Percentiles rank a stretch among this genome's conserved stretches.
phyloP scores from a whole-genome alignment of 2,888 invertebrate genomes.

The Troides oblongomaculatus region DNA sequence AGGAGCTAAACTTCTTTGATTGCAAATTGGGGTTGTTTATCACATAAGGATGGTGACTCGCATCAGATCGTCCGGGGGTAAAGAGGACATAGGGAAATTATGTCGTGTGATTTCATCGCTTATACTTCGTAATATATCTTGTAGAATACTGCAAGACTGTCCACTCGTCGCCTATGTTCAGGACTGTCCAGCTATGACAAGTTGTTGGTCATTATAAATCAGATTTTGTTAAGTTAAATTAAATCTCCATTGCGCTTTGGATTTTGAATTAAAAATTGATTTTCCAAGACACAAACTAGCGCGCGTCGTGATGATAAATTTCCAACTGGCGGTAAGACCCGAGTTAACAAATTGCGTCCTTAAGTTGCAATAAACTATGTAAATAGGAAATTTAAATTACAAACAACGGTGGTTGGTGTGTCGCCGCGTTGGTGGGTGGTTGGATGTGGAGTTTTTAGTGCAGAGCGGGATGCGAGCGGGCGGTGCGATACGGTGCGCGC shows the following conservation, averaged over 20 bases:
- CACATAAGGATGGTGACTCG: no score
- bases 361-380: constrained; percentile 70
- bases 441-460: constrained; percentile 56
- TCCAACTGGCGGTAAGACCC: constrained; percentile 51
- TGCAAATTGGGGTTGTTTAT: no score
- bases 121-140: no score
- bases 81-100: no score
- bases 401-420: constrained; percentile 46
- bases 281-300: constrained; percentile 10
- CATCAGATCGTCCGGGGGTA: no score
- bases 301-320: constrained; percentile 38
- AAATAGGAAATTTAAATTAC: constrained; percentile 70
- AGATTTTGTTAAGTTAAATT: not conserved
- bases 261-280: constrained; percentile 5
- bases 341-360: constrained; percentile 68
- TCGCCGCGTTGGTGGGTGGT: constrained; percentile 41
- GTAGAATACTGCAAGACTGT: no score
- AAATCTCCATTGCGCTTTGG: not conserved
- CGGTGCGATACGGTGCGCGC: constrained; percentile 52
- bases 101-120: no score
- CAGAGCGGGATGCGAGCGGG: constrained; percentile 42
- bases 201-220: no score
- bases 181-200: no score
- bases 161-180: no score
- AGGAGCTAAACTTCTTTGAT: no score